phyloP scores from a whole-genome alignment of 2,113 vertebrate species.

The Nycticryphes semicollaris region DNA sequence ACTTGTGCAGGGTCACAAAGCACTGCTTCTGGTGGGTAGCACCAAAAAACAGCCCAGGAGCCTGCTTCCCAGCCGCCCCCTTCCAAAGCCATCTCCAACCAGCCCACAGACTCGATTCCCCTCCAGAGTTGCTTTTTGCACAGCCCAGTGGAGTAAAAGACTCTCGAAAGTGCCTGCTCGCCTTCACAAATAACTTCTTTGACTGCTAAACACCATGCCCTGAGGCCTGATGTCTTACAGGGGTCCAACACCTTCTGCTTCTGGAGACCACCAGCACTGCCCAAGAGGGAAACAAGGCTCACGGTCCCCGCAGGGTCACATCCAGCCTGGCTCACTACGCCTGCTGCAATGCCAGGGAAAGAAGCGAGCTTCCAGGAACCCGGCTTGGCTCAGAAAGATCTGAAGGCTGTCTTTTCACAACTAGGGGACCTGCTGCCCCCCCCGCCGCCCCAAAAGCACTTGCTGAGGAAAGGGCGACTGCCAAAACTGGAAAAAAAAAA shows the following conservation, averaged over 20 bases:
- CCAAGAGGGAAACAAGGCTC: not conserved
- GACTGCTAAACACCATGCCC: slow-evolving; percentile 13
- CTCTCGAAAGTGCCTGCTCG: not conserved
- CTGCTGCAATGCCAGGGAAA: not conserved
- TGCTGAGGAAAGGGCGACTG: not conserved
- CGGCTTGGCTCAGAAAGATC: not conserved
- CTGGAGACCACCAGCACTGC: not conserved
- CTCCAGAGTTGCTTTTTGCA: not conserved
- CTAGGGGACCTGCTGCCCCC: not conserved
- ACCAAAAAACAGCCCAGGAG: not conserved
- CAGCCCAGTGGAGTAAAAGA: not conserved
- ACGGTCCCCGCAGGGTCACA: accelerated
- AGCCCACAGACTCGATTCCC: not conserved
- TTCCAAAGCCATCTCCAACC: not conserved
- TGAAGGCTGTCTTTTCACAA: not conserved
- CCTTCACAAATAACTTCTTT: slow-evolving; percentile 8
- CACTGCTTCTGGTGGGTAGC: not conserved
- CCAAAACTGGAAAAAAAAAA: slow-evolving; percentile 28
- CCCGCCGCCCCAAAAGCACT: not conserved
- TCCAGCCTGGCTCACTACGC: not conserved
- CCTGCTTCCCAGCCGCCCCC: not conserved
- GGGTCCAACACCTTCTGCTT: not conserved
- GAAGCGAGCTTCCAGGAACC: not conserved
- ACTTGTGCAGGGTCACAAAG: not conserved
- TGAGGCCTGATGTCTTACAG: not conserved